Base-by-base conservation (phyloP, 2,113 vertebrate species). In the Daphoenositta chrysoptera region DNA sequence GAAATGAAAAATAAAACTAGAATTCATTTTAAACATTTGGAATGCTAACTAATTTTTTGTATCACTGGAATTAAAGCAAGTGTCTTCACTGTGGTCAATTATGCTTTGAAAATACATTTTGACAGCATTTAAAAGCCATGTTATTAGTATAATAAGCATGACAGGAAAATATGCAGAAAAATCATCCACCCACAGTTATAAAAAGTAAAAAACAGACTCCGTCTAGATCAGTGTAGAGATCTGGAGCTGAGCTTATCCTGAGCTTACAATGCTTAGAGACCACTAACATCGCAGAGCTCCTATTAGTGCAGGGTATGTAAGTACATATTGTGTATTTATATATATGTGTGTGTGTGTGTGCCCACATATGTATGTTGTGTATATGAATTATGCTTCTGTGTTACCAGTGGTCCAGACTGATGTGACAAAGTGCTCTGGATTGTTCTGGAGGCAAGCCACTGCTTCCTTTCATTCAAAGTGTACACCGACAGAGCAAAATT, bases 71-170 rank as follows among this genome's bases (percentile, higher is more conserved):
- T 92, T 80, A 44, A 80, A 73, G 39, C 26, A 63, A 35, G 33
- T n/a, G 7, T 91, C 50, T 86, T 94, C 39, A 51, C 31, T 80
- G 37, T 71, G 27, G 35, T 73, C 58, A 83, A 10, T 80, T 93
- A 73, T 47, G 31, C 63, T 88, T 90, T 81, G 44, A 73, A 85
- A 95, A 94, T 58, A 47, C 13, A 61, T 80, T 91, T 72, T 80
- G n/a, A 90, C 28, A 10, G 63, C 37, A 73, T 80, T 87, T 83
- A 9, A 66, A 83, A 76, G 15, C 3, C 60, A 44, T 73, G 30
- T 54, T 90, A 58, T 80, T 93, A 47, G 35, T 73, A 54, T 83
- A 77, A 73, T 88, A 90, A 77, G 54, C 4, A 2, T 16, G 12
- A 56, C 47, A 90, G 70, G 44, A 87, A 94, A 93, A 50, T 51